Percentiles rank a stretch among this genome's conserved stretches.
phyloP scores from a whole-genome alignment of 2,797 vertebrate species.

The Pelochelys cantorii region DNA sequence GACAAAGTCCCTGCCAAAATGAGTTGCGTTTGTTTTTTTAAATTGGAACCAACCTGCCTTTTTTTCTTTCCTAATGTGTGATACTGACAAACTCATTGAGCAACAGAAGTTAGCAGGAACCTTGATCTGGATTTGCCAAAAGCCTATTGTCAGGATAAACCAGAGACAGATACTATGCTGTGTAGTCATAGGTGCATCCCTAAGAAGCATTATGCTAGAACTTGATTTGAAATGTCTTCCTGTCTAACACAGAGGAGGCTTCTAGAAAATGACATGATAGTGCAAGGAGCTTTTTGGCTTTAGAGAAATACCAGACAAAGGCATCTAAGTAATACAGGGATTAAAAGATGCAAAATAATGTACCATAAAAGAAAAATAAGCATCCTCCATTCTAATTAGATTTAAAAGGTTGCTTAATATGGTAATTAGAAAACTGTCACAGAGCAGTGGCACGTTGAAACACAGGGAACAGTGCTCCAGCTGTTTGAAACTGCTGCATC shows the following conservation, averaged over 20 bases:
- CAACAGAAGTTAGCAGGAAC: slow-evolving; percentile 53
- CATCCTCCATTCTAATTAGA: not conserved
- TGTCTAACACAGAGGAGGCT: not conserved
- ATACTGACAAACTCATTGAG: slow-evolving; percentile 28
- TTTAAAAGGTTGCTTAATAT: not conserved
- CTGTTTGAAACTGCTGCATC: not conserved
- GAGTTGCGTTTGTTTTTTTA: slow-evolving; percentile 46
- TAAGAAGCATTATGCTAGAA: slow-evolving; percentile 36
- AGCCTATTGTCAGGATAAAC: slow-evolving; percentile 56
- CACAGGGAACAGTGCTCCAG: not conserved
- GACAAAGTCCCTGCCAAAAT: slow-evolving; percentile 54
- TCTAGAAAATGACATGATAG: slow-evolving; percentile 43
- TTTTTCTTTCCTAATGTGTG: not conserved
- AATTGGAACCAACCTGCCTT: slow-evolving; percentile 58
- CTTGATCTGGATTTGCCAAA: slow-evolving; percentile 61
- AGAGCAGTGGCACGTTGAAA: not conserved
- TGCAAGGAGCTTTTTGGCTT: not conserved
- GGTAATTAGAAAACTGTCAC: accelerated
- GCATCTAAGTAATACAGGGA: not conserved
- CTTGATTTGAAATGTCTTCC: not conserved
- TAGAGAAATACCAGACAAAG: not conserved
- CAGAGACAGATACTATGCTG: slow-evolving; percentile 36
- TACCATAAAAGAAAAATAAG: slow-evolving; percentile 12
- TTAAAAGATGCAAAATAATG: not conserved
- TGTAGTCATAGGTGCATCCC: slow-evolving; percentile 8